phyloP scores from a whole-genome alignment of 2,888 invertebrate genomes.

The Leptinotarsa tumamoca region DNA sequence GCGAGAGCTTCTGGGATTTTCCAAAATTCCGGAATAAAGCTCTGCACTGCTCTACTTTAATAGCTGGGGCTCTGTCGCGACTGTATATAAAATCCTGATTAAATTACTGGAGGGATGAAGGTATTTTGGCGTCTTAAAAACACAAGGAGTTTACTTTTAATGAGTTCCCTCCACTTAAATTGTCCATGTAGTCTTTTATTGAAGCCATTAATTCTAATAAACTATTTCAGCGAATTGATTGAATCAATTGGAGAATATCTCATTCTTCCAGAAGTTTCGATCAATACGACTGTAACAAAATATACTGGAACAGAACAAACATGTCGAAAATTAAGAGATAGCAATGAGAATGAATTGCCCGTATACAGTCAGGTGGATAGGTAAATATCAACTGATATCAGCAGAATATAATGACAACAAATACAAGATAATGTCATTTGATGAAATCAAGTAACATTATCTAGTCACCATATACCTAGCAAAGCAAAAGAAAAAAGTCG shows the following conservation, averaged over 20 bases:
- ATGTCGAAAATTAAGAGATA: no score
- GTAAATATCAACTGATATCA: no score
- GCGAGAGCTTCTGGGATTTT: constrained; percentile 63
- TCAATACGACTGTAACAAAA: not conserved
- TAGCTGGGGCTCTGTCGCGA: constrained; percentile 57
- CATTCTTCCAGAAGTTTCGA: no score
- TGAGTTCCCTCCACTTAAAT: constrained; percentile 38
- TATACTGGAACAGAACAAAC: no score
- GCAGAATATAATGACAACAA: no score
- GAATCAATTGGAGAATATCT: no score
- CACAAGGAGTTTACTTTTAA: constrained; percentile 38
- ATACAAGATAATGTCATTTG: no score
- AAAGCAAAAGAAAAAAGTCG: no score
- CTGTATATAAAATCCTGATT: constrained; percentile 58
- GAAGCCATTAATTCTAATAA: constrained; percentile 17
- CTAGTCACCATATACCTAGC: no score
- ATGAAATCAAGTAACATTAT: no score
- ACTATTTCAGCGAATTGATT: not conserved
- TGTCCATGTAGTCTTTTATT: constrained; percentile 35
- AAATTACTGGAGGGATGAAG: constrained; percentile 54
- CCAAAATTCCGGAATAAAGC: constrained; percentile 62
- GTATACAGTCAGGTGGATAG: no score
- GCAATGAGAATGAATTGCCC: no score
- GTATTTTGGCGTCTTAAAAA: constrained; percentile 50
- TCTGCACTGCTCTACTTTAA: constrained; percentile 55